Conservation (phyloP, 2,113 vertebrate genomes). For the Dromaius novaehollandiae region DNA sequence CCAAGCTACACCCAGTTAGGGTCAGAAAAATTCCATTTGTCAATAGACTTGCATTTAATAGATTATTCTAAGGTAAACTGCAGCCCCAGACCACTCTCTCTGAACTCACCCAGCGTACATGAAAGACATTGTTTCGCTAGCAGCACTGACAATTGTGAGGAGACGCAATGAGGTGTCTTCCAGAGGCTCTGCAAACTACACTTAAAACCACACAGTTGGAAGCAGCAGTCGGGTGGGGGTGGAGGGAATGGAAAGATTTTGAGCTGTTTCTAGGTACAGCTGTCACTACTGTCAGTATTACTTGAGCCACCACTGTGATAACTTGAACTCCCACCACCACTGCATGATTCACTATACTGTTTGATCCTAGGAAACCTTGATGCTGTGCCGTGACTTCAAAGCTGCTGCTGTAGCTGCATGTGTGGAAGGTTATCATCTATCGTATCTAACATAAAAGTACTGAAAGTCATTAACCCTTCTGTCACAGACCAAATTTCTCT, state of each 20-base stretch:
- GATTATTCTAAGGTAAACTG: fast-evolving
- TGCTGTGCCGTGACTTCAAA: conserved; percentile 48
- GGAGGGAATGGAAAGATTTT: neutral
- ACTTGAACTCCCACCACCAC: neutral
- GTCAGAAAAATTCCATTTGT: neutral
- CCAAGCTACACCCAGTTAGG: neutral
- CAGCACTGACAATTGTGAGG: neutral
- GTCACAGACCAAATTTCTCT: neutral
- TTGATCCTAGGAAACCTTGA: conserved; percentile 48
- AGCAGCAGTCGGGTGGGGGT: neutral
- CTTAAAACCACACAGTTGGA: neutral
- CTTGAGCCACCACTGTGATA: conserved; percentile 42
- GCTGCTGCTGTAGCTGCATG: neutral
- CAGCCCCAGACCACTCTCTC: neutral
- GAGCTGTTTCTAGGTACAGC: neutral
- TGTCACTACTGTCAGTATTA: conserved; percentile 26
- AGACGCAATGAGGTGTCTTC: neutral
- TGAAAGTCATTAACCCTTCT: conserved; percentile 17
- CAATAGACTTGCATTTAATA: neutral
- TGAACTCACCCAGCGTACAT: fast-evolving
- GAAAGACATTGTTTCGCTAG: neutral
- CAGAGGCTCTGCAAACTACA: neutral
- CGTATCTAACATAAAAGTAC: neutral
- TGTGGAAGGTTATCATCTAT: conserved; percentile 2
- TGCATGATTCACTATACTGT: conserved; percentile 34